Evolutionary conservation across 2,113 vertebrate species (phyloP).

Genomic region (Felis chaus): DNA sequence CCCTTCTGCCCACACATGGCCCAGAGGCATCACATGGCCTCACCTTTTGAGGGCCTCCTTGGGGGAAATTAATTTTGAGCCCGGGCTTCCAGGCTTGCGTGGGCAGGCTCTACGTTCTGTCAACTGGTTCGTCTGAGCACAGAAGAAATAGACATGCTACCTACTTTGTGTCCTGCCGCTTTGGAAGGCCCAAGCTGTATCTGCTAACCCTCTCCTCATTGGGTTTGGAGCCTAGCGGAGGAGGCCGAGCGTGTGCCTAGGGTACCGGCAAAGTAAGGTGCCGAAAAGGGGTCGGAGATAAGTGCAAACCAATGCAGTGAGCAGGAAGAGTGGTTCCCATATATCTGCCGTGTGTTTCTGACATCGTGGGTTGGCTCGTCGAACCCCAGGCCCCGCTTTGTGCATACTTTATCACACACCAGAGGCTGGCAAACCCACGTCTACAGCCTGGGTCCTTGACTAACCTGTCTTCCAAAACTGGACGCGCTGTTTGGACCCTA

Average conservation of each 20-base stretch:
- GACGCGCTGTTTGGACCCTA: neutral
- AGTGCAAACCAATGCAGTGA: neutral
- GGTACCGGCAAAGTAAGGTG: neutral
- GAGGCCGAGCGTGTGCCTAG: too few relatives aligned
- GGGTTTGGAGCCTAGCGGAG: too few relatives aligned
- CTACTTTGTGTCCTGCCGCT: neutral
- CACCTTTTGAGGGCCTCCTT: neutral
- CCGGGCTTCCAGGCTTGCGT: neutral
- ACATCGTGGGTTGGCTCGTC: neutral
- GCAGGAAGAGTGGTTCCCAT: neutral
- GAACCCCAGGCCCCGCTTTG: neutral
- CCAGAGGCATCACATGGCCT: neutral
- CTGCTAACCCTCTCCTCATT: neutral
- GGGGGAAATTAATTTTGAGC: slow-evolving; percentile 12
- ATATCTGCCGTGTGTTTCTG: neutral
- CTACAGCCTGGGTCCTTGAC: neutral
- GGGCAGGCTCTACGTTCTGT: neutral
- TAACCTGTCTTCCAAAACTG: neutral
- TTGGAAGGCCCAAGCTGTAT: neutral
- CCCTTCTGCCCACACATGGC: slow-evolving; percentile 27
- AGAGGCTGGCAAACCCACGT: neutral
- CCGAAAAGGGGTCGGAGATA: neutral
- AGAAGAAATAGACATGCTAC: neutral
- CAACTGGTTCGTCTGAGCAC: neutral
- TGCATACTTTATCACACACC: neutral